Base-by-base conservation (phyloP, 2,888 invertebrate genomes). In the Yponomeuta evonymella region DNA sequence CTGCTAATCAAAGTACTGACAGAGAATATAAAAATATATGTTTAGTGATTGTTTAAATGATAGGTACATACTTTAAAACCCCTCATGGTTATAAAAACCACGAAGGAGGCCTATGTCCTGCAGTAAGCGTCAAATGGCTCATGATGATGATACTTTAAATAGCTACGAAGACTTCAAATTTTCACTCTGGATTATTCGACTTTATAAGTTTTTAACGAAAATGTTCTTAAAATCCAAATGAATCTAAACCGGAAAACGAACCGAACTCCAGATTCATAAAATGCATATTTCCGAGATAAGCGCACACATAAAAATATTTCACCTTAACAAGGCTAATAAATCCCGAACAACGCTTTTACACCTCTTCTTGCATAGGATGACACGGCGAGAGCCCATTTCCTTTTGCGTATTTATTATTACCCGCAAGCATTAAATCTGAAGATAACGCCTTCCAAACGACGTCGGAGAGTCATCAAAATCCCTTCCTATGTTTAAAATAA, bases 401-500 rank as follows among this genome's bases (percentile, higher is more conserved):
- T 29, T 75, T 76, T 73, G 75, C 78, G 75, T 77, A 79, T 79
- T 72, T 80, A 80, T 83, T 85, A 87, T 84, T 82, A 81, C 85
- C 77, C 79, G 74, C 78, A 78, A 82, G 78, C 83, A 77, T 82
- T 90, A 90, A 90, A 90, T 90, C 88, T 89, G 82, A 84, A 85
- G 85, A 85, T 87, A 89, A 88, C 84, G 86, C 79, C 80, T 75
- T 75, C 75, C 75, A 79, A 79, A 30, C 86, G 89, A 86, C 88
- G 81, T 86, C 83, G 84, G 85, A 84, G 87, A 81, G 86, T 89
- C 88, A 88, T 89, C 88, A 88, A 84, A 88, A 87, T 90, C 91
- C 90, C 91, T 88, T 85, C 79, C 91, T 87, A 91, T 91, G 91
- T 91, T 91, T 91, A 91, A 91, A 91, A 91, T 91, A 91, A 91